Percentiles rank a stretch among this genome's conserved stretches.
These are phyloP conservation scores for Odontocolon sp. DNA, from an alignment of 2,888 invertebrate genomes.

Conservation along the genomic window DNA sequence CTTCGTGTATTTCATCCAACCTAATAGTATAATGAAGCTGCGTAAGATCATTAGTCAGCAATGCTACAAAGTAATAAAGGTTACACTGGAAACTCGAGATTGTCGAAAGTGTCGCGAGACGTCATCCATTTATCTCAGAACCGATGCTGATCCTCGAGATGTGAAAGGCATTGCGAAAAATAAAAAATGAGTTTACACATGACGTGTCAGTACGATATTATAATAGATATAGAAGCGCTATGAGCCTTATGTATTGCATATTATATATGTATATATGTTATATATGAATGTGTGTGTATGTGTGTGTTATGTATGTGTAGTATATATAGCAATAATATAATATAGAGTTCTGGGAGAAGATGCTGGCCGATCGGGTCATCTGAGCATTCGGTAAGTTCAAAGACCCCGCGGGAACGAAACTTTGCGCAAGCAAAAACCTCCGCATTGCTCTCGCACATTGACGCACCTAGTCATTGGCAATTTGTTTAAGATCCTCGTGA, in stretches of 20 bases:
- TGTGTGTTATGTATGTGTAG: too few species aligned
- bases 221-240: too few species aligned
- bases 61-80: background rate
- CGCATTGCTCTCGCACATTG: background rate
- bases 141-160: background rate
- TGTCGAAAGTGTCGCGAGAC: constrained; percentile 32
- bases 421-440: constrained; percentile 42
- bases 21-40: constrained; percentile 12
- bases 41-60: constrained; percentile 46
- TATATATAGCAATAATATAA: background rate
- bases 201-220: background rate
- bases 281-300: too few species aligned
- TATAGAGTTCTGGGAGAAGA: background rate
- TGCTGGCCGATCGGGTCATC: constrained; percentile 10
- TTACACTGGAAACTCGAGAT: constrained; percentile 18
- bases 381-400: background rate
- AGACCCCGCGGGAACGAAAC: background rate
- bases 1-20: background rate
- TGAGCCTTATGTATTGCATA: too few species aligned
- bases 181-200: background rate
- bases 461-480: constrained; percentile 34
- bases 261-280: too few species aligned
- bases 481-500: constrained; percentile 41
- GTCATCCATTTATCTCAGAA: constrained; percentile 43
- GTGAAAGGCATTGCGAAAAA: constrained; percentile 23